Percentiles rank a stretch among this genome's conserved stretches.
These are phyloP conservation scores for Manis javanica DNA, from an alignment of 2,797 vertebrate genomes.

Conservation along the genomic window DNA sequence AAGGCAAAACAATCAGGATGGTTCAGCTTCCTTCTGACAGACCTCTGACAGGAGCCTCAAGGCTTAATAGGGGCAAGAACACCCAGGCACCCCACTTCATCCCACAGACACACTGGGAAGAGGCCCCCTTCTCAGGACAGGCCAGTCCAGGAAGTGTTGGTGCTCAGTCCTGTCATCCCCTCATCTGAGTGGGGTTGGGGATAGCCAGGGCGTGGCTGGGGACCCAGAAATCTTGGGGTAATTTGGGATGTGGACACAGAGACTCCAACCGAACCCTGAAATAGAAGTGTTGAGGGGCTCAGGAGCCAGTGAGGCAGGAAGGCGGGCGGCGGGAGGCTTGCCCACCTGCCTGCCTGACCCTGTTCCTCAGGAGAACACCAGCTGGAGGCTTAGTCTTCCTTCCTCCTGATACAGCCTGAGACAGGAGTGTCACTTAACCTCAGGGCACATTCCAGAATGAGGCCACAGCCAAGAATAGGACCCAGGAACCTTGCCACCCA, in stretches of 20 bases:
- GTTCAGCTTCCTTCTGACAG: neutral
- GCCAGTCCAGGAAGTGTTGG: neutral
- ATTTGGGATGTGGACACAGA: neutral
- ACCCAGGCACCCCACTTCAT: neutral
- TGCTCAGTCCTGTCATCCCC: neutral
- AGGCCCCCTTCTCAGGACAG: neutral
- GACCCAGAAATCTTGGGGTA: neutral
- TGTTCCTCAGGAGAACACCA: neutral
- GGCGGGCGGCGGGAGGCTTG: neutral
- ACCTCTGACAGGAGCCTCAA: neutral
- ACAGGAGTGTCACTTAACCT: constrained; percentile 68
- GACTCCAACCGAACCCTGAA: neutral
- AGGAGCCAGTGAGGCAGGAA: neutral
- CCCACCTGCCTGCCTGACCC: neutral
- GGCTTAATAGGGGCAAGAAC: neutral
- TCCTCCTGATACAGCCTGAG: constrained; percentile 29
- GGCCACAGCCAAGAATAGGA: constrained; percentile 75
- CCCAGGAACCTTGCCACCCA: constrained; percentile 66
- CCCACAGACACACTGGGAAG: neutral
- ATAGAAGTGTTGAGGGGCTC: neutral
- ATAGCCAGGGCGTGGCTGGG: neutral
- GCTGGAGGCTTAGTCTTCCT: neutral
- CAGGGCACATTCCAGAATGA: constrained; percentile 78
- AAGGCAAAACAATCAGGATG: neutral
- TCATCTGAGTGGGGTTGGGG: neutral